Conservation (phyloP, 2,113 vertebrate species). For the Stigmatopora nigra region DNA sequence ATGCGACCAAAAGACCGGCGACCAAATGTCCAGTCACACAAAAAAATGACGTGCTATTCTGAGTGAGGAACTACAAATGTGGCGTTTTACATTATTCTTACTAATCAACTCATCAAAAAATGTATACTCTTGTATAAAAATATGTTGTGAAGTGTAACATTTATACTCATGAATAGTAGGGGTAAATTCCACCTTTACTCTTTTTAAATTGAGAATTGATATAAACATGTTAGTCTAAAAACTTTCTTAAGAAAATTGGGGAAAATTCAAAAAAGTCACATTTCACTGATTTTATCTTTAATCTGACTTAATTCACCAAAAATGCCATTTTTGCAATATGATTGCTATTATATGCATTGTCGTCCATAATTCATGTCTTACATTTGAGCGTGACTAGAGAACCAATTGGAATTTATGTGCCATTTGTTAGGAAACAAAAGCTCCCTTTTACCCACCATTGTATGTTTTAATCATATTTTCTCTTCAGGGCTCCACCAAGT, state of each 20-base stretch:
- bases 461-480: background rate
- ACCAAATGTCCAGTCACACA: too few species aligned
- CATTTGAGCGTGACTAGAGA: background rate
- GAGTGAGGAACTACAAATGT: too few species aligned
- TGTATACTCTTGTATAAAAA: too few species aligned
- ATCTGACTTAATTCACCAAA: background rate
- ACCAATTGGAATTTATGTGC: background rate
- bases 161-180: too few species aligned
- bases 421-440: background rate
- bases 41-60: too few species aligned
- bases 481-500: constrained; percentile 63
- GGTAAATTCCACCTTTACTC: too few species aligned
- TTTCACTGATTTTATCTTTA: background rate
- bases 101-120: too few species aligned
- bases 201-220: background rate
- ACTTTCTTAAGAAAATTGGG: background rate
- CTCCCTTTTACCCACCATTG: background rate
- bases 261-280: background rate
- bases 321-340: background rate
- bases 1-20: too few species aligned
- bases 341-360: background rate
- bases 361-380: background rate
- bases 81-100: too few species aligned
- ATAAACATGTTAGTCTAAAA: background rate
- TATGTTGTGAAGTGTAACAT: too few species aligned